Base-by-base conservation (phyloP, 1,140 invertebrate species). In the Pseudomyrmex sp. region DNA sequence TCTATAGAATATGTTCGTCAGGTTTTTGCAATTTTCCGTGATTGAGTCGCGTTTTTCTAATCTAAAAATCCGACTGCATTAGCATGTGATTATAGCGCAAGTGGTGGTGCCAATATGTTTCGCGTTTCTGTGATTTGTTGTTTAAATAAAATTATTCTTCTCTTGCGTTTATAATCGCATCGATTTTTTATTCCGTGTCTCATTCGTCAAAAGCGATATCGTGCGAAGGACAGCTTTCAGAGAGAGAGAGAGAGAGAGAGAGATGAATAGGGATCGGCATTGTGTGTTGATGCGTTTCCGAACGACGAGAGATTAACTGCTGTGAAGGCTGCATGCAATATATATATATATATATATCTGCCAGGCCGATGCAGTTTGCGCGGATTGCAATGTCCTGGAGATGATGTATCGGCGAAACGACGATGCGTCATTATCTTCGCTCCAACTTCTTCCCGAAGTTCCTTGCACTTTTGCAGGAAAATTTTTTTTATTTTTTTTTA, bases 221-320 rank as follows among this genome's bases (percentile, higher is more conserved):
- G 58, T 65, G 79, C 23, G 58, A 48, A 62, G 26, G 79, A 82
- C 70, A 82, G 79, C 70, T 75, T 56, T 75, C 70, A 65, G 59
- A 75, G 35, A 63, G 79, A 62, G 26, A 18, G 18, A 26, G 26
- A 26, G 26, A 26, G 26, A 26, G 26, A 35, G 26, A 35, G 35
- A 35, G 35, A 35, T 35, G 7, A 35, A 35, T 35, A 35, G 54
- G 58, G 35, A 54, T 52, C 48, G 13, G 58, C 84, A 86, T 88
- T 89, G 88, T 89, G 73, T 70, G 62, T 69, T 82, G 74, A 84
- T 54, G 82, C 87, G 58, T 82, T 86, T 85, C 66, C 84, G 82
- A 75, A 74, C 59, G 73, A 83, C 84, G 65, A 61, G 80, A 88
- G 87, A 89, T 89, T 89, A 84, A 88, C 79, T 69, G 86, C 65